phyloP scores from a whole-genome alignment of 2,113 vertebrate species.

The Notothenia rossii region DNA sequence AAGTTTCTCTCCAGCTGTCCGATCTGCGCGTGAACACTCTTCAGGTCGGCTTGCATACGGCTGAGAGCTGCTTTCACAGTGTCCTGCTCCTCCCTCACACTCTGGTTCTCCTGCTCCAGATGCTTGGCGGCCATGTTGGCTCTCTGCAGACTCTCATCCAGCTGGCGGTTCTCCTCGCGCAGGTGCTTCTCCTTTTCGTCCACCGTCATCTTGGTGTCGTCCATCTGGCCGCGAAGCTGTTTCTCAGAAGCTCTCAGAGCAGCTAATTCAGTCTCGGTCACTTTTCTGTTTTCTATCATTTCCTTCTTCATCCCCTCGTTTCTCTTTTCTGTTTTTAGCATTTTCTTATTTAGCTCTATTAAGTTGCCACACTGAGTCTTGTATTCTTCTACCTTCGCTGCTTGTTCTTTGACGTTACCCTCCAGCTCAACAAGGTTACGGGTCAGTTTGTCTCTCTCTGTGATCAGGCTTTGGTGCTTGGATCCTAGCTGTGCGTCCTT shows the following conservation, averaged over 20 bases:
- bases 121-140: slow-evolving; percentile 77
- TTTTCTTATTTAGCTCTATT: slow-evolving; percentile 74
- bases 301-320: slow-evolving; percentile 79
- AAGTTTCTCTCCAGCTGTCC: slow-evolving; percentile 86
- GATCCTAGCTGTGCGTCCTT: slow-evolving; percentile 85
- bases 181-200: slow-evolving; percentile 85
- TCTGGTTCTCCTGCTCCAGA: slow-evolving; percentile 85
- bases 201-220: slow-evolving; percentile 79
- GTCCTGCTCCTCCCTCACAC: slow-evolving; percentile 86
- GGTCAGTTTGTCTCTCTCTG: slow-evolving; percentile 82
- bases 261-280: slow-evolving; percentile 81
- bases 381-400: slow-evolving; percentile 57
- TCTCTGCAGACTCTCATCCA: slow-evolving; percentile 89
- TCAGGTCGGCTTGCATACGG: slow-evolving; percentile 85
- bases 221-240: slow-evolving; percentile 83
- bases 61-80: slow-evolving; percentile 78
- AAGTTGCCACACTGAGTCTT: slow-evolving; percentile 70
- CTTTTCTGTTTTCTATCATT: slow-evolving; percentile 70
- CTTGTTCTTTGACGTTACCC: slow-evolving; percentile 74
- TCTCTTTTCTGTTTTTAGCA: slow-evolving; percentile 73
- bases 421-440: slow-evolving; percentile 79
- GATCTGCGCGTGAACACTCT: slow-evolving; percentile 81
- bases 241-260: slow-evolving; percentile 87
- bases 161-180: slow-evolving; percentile 80
- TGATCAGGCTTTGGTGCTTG: slow-evolving; percentile 79